Evolutionary conservation across 2,888 invertebrate genomes (phyloP).

Genomic region (Labia minor): DNA sequence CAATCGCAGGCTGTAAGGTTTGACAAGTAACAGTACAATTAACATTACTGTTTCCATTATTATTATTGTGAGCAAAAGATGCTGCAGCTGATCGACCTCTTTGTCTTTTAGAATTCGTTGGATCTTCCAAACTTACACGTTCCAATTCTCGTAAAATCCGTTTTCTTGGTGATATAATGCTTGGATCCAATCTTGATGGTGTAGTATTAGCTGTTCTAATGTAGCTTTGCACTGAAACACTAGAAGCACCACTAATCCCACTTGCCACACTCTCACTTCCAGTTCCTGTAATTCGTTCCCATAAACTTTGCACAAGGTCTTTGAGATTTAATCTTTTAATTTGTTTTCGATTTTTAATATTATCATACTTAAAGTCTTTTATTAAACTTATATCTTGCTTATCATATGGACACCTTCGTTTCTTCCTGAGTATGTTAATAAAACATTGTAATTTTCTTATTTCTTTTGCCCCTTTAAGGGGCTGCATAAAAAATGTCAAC

Average conservation of each 20-base stretch:
- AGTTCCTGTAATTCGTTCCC: conserved; percentile 27
- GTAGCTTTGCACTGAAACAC: conserved; percentile 25
- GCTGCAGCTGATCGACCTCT: conserved; percentile 34
- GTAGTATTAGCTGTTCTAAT: conserved; percentile 22
- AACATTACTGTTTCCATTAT: conserved; percentile 31
- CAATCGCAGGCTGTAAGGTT: conserved; percentile 28
- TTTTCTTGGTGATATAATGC: conserved; percentile 70
- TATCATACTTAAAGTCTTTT: conserved; percentile 17
- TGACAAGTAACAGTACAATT: conserved; percentile 34
- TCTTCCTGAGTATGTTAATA: conserved; percentile 39
- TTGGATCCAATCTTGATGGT: conserved; percentile 34
- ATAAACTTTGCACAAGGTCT: conserved; percentile 28
- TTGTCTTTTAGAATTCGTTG: conserved; percentile 39
- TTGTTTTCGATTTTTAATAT: conserved; percentile 20
- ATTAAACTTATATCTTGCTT: conserved; percentile 20
- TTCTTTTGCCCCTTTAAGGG: conserved; percentile 23
- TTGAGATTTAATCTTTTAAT: conserved; percentile 19
- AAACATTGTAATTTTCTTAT: conserved; percentile 26
- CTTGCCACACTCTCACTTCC: conserved; percentile 20
- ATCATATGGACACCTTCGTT: conserved; percentile 54
- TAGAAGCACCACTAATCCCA: conserved; percentile 18
- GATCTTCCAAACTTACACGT: conserved; percentile 59
- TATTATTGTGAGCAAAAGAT: conserved; percentile 28
- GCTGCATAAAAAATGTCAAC: conserved; percentile 38
- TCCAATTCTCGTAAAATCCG: conserved; percentile 72